These are phyloP conservation scores for Monochamus saltuarius DNA, from an alignment of 1,140 invertebrate species.

Conservation along the genomic window DNA sequence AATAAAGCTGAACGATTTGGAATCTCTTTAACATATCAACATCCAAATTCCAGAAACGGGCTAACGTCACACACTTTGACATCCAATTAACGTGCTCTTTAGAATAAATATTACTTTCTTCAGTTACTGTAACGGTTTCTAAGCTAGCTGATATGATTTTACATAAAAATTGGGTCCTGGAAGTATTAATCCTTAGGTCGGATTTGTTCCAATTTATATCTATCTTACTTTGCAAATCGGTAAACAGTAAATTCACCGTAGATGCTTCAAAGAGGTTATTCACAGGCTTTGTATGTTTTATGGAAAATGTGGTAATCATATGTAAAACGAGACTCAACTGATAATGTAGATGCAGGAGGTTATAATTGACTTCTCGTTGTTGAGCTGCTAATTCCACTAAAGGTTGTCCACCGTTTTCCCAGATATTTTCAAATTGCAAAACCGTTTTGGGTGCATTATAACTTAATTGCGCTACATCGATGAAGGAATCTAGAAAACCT, in stretches of 20 bases:
- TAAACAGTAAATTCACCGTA: slow-evolving; percentile 53
- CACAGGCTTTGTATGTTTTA: slow-evolving; percentile 73
- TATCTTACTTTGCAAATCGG: slow-evolving; percentile 41
- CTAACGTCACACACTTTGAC: slow-evolving; percentile 67
- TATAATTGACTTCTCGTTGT: slow-evolving; percentile 71
- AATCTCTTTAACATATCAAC: slow-evolving; percentile 73
- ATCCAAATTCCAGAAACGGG: slow-evolving; percentile 78
- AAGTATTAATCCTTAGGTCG: slow-evolving; percentile 39
- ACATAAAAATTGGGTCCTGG: slow-evolving; percentile 63
- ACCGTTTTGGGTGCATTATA: slow-evolving; percentile 53
- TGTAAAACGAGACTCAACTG: slow-evolving; percentile 74
- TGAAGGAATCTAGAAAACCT: slow-evolving; percentile 74
- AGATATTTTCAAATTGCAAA: slow-evolving; percentile 67
- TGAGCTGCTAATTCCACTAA: slow-evolving; percentile 76
- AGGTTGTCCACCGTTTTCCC: slow-evolving; percentile 64
- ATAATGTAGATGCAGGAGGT: slow-evolving; percentile 76
- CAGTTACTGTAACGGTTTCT: slow-evolving; percentile 58
- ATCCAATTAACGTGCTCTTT: slow-evolving; percentile 68
- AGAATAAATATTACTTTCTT: slow-evolving; percentile 57
- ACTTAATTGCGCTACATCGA: slow-evolving; percentile 60
- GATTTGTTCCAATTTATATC: slow-evolving; percentile 39
- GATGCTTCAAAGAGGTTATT: slow-evolving; percentile 75
- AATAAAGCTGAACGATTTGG: slow-evolving; percentile 75
- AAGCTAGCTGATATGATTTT: slow-evolving; percentile 66
- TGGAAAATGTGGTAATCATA: slow-evolving; percentile 75